A percentile compares a stretch with the other conserved stretches of the same genome.
Conservation (phyloP, 2,888 invertebrate species). For the Drosophila testacea region DNA sequence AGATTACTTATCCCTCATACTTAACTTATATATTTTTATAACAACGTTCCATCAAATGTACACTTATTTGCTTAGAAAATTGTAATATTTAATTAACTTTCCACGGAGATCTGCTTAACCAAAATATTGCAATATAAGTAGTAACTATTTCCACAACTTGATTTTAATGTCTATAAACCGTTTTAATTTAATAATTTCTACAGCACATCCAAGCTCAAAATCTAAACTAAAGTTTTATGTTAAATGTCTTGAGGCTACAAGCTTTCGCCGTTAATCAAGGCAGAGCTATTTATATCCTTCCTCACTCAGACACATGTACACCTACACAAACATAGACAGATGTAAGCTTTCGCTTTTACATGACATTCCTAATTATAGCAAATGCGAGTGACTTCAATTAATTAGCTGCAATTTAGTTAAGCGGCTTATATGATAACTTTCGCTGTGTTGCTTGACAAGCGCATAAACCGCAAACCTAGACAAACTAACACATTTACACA, state of each 20-base stretch:
- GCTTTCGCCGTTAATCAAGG: slow-evolving; percentile 51
- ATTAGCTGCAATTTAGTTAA: slow-evolving; percentile 72
- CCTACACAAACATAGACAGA: neutral
- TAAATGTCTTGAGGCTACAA: slow-evolving; percentile 28
- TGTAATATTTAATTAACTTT: neutral
- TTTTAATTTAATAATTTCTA: slow-evolving; percentile 5
- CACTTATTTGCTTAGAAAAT: neutral
- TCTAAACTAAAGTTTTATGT: slow-evolving; percentile 16
- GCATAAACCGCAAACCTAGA: slow-evolving; percentile 51
- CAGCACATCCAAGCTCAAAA: slow-evolving; percentile 1
- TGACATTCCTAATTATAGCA: slow-evolving; percentile 54
- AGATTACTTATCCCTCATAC: no score
- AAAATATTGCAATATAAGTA: neutral
- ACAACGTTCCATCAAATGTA: no score
- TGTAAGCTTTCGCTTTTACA: slow-evolving; percentile 50
- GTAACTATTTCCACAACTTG: neutral
- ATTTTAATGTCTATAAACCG: slow-evolving; percentile 7
- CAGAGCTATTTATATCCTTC: slow-evolving; percentile 1
- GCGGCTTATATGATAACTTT: slow-evolving; percentile 68
- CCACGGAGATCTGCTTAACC: neutral
- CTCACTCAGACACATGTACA: slow-evolving; percentile 1
- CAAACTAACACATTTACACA: slow-evolving; percentile 5
- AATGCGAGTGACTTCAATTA: slow-evolving; percentile 67
- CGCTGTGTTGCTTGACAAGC: slow-evolving; percentile 32
- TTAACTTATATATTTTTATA: no score